A percentile compares a stretch with the other conserved stretches of the same genome.
Conservation (phyloP, 2,113 vertebrate species). For the Polyodon spathula region DNA sequence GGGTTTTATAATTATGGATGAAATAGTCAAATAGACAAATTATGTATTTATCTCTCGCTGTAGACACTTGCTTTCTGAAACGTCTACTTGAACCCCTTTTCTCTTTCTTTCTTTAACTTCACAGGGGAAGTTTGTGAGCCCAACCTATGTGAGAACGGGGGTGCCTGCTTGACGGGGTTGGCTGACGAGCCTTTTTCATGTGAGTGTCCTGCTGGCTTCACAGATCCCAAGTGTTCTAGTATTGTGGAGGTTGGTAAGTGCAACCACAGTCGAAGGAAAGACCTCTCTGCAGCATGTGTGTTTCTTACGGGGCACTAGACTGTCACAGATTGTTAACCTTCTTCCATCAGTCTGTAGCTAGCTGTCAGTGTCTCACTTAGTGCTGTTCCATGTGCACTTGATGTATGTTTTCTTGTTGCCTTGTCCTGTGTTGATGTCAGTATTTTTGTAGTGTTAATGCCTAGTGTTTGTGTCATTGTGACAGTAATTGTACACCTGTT, state of each 20-base stretch:
- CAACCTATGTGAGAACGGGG: constrained; percentile 25
- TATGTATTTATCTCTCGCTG: background rate
- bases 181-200: constrained; percentile 29
- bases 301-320: background rate
- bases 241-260: constrained; percentile 25
- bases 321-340: constrained; percentile 5
- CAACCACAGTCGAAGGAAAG: constrained; percentile 17
- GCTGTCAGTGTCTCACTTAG: background rate
- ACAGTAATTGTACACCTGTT: background rate
- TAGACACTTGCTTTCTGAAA: background rate
- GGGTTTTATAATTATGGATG: too few relatives aligned
- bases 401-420: background rate
- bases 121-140: constrained; percentile 20
- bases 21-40: too few relatives aligned
- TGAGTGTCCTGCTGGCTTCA: constrained; percentile 26
- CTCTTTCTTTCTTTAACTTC: constrained; percentile 1
- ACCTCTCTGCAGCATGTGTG: constrained; percentile 19
- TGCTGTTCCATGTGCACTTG: background rate
- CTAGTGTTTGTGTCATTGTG: constrained; percentile 7
- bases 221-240: constrained; percentile 20
- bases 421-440: constrained; percentile 7
- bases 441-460: constrained; percentile 11
- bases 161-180: constrained; percentile 17
- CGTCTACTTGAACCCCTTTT: background rate
- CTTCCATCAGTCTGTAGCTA: background rate